These are phyloP conservation scores for Spea multiplicata DNA, from an alignment of 2,113 vertebrate species.

Conservation along the genomic window DNA sequence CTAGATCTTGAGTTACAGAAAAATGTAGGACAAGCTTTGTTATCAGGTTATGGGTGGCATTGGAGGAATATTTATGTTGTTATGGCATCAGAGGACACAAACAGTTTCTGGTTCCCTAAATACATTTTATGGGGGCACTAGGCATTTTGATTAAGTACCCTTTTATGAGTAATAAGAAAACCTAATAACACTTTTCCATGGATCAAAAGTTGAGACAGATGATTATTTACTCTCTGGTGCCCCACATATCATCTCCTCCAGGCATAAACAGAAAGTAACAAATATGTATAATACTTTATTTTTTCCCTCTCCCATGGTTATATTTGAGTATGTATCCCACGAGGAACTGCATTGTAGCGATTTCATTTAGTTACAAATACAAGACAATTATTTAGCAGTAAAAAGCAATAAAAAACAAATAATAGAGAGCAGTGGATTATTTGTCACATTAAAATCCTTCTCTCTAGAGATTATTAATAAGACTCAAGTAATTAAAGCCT, in stretches of 20 bases:
- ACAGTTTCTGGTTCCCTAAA: neutral
- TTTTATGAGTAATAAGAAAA: neutral
- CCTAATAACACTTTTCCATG: conserved; percentile 10
- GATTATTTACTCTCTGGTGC: conserved; percentile 34
- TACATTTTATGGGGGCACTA: neutral
- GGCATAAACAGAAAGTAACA: conserved; percentile 12
- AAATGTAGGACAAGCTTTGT: too few species aligned
- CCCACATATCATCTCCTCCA: conserved; percentile 28
- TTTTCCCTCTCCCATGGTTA: conserved; percentile 20
- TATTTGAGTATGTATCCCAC: conserved; percentile 28
- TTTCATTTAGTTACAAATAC: conserved; percentile 39
- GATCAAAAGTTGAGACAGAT: conserved; percentile 16
- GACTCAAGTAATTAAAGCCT: conserved; percentile 31
- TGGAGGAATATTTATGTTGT: too few species aligned
- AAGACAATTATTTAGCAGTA: conserved; percentile 40
- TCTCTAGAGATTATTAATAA: conserved; percentile 38
- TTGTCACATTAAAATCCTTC: conserved; percentile 28
- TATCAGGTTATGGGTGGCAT: too few species aligned
- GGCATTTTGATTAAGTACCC: conserved; percentile 4
- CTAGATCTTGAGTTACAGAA: too few species aligned
- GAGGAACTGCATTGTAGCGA: conserved; percentile 25
- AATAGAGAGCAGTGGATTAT: conserved; percentile 31
- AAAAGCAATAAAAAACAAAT: conserved; percentile 30
- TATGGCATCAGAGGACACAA: too few species aligned
- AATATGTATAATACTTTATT: neutral